Evolutionary conservation across 2,113 vertebrate genomes (phyloP), one percentile per base, ranked within the genome.

Genomic region (Corythoichthys haematopterus): DNA sequence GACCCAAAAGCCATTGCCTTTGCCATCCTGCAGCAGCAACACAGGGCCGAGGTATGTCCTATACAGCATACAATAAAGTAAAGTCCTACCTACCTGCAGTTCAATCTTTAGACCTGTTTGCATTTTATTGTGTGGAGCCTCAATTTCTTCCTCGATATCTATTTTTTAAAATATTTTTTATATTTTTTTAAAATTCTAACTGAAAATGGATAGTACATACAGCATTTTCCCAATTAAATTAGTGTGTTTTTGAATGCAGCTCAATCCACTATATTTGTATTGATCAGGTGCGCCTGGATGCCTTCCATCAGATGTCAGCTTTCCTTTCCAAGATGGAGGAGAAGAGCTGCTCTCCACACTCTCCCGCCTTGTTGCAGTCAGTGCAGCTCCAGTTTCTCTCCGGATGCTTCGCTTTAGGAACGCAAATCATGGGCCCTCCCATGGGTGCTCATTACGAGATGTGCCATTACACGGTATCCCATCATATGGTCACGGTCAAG

Each of bases 331-430:
- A 91, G 84, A 92, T 93, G 90, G 92, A 92, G 73, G 90, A 89
- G 40, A 92, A 92, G 83, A 85, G 71, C 61, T 59, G 72, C 1
- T 80, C 88, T 38, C 61, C 76, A 15, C 83, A 84, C 45, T 87
- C 84, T 66, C 85, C 91, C 63, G 80, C 88, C 1, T 78, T 93
- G 58, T 38, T 93, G 79, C 85, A 90, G 80, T 92, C 92, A 0
- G 92, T 91, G 73, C 92, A 93, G 83, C 88, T 93, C 35, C 92
- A 93, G 74, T 93, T 93, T 61, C 86, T 93, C 10, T 92, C 90
- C 6, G 92, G 92, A 48, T 92, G 92, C 79, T 93, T 93, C 46
- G 84, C 85, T 33, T 82, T 93, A 64, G 91, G 90, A 68, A 87
- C 89, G 15, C 86, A 90, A 46, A 86, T 85, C 37, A 82, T 90